These are phyloP conservation scores for Rhopalosiphum nymphaeae DNA, from an alignment of 2,888 invertebrate species.

Conservation along the genomic window DNA sequence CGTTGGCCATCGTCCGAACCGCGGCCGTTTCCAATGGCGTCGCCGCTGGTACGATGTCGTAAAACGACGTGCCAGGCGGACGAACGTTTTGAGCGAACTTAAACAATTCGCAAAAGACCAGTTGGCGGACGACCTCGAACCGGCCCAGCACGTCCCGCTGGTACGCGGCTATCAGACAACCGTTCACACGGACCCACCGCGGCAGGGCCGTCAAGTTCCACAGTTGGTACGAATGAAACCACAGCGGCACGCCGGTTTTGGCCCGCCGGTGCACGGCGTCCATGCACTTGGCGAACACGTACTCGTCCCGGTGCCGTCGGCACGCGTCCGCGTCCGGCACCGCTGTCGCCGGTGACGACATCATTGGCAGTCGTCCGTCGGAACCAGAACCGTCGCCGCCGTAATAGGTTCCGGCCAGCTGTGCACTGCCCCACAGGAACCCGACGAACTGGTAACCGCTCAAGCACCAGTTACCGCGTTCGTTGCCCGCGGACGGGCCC, in stretches of 20 bases:
- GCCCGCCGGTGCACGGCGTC: background rate
- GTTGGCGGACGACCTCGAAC: background rate
- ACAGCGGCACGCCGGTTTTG: background rate
- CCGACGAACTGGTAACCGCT: conserved; percentile 20
- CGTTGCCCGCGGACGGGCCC: background rate
- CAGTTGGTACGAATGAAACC: conserved; percentile 9
- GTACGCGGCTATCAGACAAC: conserved; percentile 3
- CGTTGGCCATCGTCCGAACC: background rate
- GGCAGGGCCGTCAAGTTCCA: conserved; percentile 25
- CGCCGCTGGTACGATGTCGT: background rate
- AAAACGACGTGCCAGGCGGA: conserved; percentile 32
- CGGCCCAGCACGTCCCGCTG: background rate
- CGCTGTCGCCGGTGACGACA: background rate
- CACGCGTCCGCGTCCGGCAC: background rate
- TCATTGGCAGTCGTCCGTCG: background rate
- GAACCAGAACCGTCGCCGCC: background rate
- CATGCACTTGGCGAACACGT: conserved; percentile 21
- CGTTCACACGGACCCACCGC: conserved; percentile 15
- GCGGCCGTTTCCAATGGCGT: background rate
- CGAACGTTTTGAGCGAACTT: background rate
- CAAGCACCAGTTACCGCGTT: background rate
- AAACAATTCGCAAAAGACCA: background rate
- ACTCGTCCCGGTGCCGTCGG: background rate
- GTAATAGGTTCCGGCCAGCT: background rate
- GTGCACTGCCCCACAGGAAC: conserved; percentile 51